These are phyloP conservation scores for Spialia ferax DNA, from an alignment of 2,888 invertebrate species.

Conservation along the genomic window DNA sequence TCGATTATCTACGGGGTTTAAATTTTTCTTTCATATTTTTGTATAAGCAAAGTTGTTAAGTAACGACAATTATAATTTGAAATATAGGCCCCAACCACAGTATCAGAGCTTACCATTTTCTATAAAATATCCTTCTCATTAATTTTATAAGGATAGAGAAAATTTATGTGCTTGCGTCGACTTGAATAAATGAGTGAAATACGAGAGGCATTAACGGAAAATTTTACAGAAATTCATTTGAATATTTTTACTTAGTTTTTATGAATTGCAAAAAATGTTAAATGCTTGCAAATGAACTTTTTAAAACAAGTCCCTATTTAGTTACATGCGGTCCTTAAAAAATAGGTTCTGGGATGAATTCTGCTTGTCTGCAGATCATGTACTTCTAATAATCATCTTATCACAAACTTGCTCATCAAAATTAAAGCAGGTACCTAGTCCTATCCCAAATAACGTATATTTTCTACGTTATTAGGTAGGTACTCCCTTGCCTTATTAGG, in stretches of 20 bases:
- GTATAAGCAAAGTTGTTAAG: background rate
- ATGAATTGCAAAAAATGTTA: background rate
- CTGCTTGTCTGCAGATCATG: no score
- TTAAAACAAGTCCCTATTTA: no score
- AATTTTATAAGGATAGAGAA: slow-evolving; percentile 6
- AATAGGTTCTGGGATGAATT: no score
- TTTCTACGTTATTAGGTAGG: no score
- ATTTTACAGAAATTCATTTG: background rate
- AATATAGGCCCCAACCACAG: background rate
- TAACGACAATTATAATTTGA: background rate
- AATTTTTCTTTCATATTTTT: no score
- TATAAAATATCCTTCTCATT: background rate
- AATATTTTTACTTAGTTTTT: background rate
- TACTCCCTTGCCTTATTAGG: no score
- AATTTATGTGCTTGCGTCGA: slow-evolving; percentile 11
- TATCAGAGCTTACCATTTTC: slow-evolving; percentile 2
- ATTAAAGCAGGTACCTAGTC: no score
- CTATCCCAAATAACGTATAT: no score
- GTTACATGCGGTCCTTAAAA: no score
- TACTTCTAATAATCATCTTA: no score
- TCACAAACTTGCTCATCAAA: no score
- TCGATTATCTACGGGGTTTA: no score
- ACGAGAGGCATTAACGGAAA: slow-evolving; percentile 1
- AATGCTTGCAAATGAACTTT: background rate
- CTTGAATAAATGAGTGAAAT: slow-evolving; percentile 2